Evolutionary conservation across 2,113 vertebrate genomes (phyloP).

Genomic region (Hippocampus comes): DNA sequence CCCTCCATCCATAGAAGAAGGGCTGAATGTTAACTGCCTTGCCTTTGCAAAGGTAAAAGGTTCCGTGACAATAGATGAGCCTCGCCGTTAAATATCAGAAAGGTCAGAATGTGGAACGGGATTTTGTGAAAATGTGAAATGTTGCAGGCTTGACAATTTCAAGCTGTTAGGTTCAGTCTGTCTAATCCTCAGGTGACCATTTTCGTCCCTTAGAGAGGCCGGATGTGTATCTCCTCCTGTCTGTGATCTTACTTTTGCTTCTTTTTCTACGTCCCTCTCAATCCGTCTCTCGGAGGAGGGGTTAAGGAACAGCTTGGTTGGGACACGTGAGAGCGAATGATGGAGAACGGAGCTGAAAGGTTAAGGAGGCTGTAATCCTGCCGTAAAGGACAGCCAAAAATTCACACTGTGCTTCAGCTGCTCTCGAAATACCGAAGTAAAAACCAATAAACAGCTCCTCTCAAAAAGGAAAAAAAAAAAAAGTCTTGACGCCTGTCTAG

Average conservation of each 20-base stretch:
- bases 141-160: conserved; percentile 69
- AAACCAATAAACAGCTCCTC: conserved; percentile 28
- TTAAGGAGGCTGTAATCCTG: conserved; percentile 69
- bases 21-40: conserved; percentile 71
- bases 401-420: conserved; percentile 66
- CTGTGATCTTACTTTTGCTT: conserved; percentile 11
- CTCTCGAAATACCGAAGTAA: conserved; percentile 40
- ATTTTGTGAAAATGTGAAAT: conserved; percentile 72
- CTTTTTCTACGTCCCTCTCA: conserved; percentile 34
- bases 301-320: conserved; percentile 65
- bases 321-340: conserved; percentile 67
- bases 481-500: conserved; percentile 25
- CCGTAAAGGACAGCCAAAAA: conserved; percentile 68
- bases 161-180: conserved; percentile 65
- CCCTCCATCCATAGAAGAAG: conserved; percentile 61
- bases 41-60: conserved; percentile 57
- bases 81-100: conserved; percentile 73
- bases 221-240: conserved; percentile 26
- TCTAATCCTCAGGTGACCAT: conserved; percentile 64
- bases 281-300: conserved; percentile 54
- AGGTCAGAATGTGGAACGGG: conserved; percentile 71
- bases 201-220: conserved; percentile 42
- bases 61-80: conserved; percentile 72
- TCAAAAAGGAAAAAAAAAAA: conserved; percentile 12
- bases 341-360: conserved; percentile 70